phyloP scores from a whole-genome alignment of 1,140 invertebrate genomes.

The Tetranychus urticae region DNA sequence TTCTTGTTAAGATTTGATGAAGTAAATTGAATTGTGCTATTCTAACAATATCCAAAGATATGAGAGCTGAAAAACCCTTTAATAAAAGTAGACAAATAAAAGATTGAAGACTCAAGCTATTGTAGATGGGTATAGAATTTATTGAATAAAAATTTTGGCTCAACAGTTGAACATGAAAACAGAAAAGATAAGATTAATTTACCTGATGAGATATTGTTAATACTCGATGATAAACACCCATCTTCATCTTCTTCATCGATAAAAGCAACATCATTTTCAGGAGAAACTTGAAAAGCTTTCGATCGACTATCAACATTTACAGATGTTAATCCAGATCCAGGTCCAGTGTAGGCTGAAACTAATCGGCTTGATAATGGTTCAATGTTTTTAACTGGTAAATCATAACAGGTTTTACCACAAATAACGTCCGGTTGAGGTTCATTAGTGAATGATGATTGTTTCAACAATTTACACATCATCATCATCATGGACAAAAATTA shows the following conservation, averaged over 20 bases:
- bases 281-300: slow-evolving; percentile 21
- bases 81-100: too few species aligned
- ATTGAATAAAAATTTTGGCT: too few species aligned
- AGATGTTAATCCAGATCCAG: slow-evolving; percentile 44
- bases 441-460: not conserved
- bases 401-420: slow-evolving; percentile 18
- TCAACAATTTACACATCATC: too few species aligned
- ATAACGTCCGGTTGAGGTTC: slow-evolving; percentile 18
- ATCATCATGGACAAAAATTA: too few species aligned
- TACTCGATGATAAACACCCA: not conserved
- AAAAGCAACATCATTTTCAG: slow-evolving; percentile 34
- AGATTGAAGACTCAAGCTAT: too few species aligned
- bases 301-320: slow-evolving; percentile 29
- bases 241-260: slow-evolving; percentile 29
- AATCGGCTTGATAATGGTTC: slow-evolving; percentile 25
- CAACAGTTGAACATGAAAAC: too few species aligned
- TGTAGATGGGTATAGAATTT: too few species aligned
- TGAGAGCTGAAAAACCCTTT: too few species aligned
- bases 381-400: slow-evolving; percentile 28
- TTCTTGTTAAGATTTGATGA: too few species aligned
- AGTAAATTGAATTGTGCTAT: too few species aligned
- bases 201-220: not conserved
- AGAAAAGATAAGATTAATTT: too few species aligned
- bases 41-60: too few species aligned
- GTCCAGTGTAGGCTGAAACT: slow-evolving; percentile 42